phyloP scores from a whole-genome alignment of 1,140 invertebrate species.

The Conopomorpha cramerella region DNA sequence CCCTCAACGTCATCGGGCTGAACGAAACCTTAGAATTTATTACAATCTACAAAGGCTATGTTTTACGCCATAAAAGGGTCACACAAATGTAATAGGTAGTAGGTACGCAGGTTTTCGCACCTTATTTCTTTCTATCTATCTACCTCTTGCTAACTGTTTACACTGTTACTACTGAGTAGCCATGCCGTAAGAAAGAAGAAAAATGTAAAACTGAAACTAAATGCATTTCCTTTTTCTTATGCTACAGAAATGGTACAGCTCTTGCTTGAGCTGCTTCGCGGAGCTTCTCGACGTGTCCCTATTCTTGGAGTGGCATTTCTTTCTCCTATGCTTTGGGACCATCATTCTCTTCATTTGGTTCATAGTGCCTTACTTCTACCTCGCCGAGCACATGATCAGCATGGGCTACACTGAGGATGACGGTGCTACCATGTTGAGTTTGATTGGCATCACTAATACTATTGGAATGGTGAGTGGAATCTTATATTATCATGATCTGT shows the following conservation, averaged over 20 bases:
- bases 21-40: too few species aligned
- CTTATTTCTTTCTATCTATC: too few species aligned
- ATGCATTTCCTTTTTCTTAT: constrained; percentile 11
- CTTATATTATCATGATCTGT: neutral
- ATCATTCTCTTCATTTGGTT: constrained; percentile 88
- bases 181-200: too few species aligned
- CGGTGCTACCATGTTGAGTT: constrained; percentile 76
- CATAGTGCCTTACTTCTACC: constrained; percentile 88
- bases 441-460: constrained; percentile 86
- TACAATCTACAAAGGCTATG: too few species aligned
- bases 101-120: too few species aligned
- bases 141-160: too few species aligned
- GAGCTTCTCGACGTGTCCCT: constrained; percentile 81
- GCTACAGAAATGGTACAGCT: constrained; percentile 80
- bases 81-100: too few species aligned
- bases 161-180: too few species aligned
- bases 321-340: constrained; percentile 81
- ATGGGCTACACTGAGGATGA: constrained; percentile 70
- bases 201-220: neutral
- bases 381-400: constrained; percentile 73
- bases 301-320: constrained; percentile 78
- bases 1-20: too few species aligned
- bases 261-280: constrained; percentile 70
- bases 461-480: constrained; percentile 75
- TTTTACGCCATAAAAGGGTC: too few species aligned